Evolutionary conservation across 2,888 invertebrate genomes (phyloP).

Genomic region (Nomada goodeniana): DNA sequence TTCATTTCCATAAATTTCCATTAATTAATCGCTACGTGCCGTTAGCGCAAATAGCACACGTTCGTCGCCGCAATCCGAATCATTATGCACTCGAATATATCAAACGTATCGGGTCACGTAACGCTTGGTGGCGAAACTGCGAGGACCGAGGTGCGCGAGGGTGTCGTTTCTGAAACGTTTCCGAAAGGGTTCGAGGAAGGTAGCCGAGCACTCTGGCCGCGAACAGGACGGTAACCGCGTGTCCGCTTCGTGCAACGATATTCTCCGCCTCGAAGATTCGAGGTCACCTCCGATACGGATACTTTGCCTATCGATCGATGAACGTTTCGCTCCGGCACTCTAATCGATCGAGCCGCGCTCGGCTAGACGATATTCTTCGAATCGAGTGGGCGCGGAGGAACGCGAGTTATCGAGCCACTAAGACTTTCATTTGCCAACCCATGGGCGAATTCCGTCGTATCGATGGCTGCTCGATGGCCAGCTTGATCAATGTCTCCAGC

Average conservation of each 20-base stretch:
- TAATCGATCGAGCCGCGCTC: constrained; percentile 18
- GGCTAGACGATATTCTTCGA: constrained; percentile 38
- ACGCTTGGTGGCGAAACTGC: too few species aligned
- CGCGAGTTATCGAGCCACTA: constrained; percentile 46
- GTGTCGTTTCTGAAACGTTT: neutral
- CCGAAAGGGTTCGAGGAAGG: neutral
- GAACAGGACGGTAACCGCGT: neutral
- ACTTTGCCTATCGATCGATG: constrained; percentile 32
- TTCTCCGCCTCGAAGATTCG: constrained; percentile 13
- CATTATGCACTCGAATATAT: neutral
- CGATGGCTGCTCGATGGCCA: neutral
- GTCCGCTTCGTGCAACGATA: constrained; percentile 29
- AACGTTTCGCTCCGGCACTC: constrained; percentile 32
- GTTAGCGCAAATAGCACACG: neutral
- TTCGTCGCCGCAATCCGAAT: neutral
- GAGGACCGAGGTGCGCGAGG: neutral
- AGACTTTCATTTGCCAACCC: constrained; percentile 56
- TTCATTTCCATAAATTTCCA: constrained; percentile 36
- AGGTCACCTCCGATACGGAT: constrained; percentile 24
- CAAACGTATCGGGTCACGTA: too few species aligned
- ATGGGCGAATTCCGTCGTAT: neutral
- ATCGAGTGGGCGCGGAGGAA: constrained; percentile 40
- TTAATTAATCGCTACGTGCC: constrained; percentile 17
- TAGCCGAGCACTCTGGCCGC: too few species aligned
- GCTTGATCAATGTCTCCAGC: constrained; percentile 2